Conservation (phyloP, 2,113 vertebrate species). For the Ondatra zibethicus region DNA sequence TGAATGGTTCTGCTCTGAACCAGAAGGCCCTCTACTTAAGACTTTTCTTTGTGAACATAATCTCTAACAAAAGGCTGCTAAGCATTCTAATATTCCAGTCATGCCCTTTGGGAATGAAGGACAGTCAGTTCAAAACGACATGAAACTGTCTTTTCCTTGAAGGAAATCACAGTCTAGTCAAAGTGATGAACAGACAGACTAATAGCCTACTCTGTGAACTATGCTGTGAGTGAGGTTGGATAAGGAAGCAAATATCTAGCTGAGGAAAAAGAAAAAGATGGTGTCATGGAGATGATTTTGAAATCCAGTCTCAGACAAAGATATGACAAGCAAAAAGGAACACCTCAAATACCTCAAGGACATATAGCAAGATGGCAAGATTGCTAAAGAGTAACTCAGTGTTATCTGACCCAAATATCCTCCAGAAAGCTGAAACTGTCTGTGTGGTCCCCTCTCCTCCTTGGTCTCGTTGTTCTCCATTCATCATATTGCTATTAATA, state of each 20-base stretch:
- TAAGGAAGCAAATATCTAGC: not conserved
- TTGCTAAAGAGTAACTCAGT: not conserved
- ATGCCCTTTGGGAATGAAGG: conserved; percentile 24
- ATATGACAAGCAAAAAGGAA: not conserved
- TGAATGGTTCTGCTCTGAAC: conserved; percentile 37
- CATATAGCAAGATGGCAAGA: conserved; percentile 14
- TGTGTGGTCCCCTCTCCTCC: not conserved
- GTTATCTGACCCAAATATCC: conserved; percentile 23
- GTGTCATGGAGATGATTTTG: conserved; percentile 19
- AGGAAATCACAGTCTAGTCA: conserved; percentile 47
- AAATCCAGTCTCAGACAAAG: conserved; percentile 36
- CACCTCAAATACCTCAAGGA: conserved; percentile 15
- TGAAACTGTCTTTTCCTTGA: conserved; percentile 47
- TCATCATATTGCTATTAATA: not conserved
- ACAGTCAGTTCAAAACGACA: conserved; percentile 25
- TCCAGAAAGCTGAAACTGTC: conserved; percentile 2
- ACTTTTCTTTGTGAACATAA: conserved; percentile 37
- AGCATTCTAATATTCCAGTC: not conserved
- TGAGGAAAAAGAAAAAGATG: not conserved
- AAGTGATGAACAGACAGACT: not conserved
- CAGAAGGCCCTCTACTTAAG: not conserved
- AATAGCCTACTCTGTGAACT: not conserved
- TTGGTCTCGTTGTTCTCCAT: not conserved
- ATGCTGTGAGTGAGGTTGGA: not conserved
- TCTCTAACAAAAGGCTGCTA: conserved; percentile 8